Base-by-base conservation (phyloP, 1,140 invertebrate species). In the Acyrthosiphon pisum region DNA sequence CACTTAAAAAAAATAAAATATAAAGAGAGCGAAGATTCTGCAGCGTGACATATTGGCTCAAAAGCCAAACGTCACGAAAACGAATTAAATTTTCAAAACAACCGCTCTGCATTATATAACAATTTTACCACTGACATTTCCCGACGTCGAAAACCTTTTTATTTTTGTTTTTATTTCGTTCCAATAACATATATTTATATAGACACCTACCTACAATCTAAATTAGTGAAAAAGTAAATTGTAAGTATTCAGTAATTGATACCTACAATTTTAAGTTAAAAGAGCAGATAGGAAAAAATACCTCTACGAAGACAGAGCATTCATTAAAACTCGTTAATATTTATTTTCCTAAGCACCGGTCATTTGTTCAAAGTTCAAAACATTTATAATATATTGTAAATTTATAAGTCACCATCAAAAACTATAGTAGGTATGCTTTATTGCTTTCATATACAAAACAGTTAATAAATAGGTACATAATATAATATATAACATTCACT, bases 1-100 rank as follows among this genome's bases (percentile, higher is more conserved):
- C 44, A 92, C 68, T 92, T 92, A 92, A 83, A 26, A 44, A 76
- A 83, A 92, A 91, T 81, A 91, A 48, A 81, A 92, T n/a, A 60
- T 90, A 90, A 89, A 89, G 22, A 35, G 35, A 1, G 50, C 18
- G 9, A 88, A 35, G n/a, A 35, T 30, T 53, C 87, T 89, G n/a
- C 35, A 89, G 20, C 50, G 35, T 89, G 88, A 89, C 48, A 56
- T 56, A 89, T 56, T 89, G n/a, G n/a, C 8, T 56, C 35, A 56
- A 89, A 41, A 56, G 50, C 22, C 35, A 56, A 89, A 53, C 22
- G 48, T 53, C 48, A 6, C 14, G 22, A 35, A 56, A 89, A 89
- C 88, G 9, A 89, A 89, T 89, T 89, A 89, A 56, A 89, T 89
- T 53, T 35, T 56, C 35, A 37, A 56, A 37, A 41, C 88, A 56